phyloP scores from a whole-genome alignment of 2,888 invertebrate genomes.

The Drosophila cognata region DNA sequence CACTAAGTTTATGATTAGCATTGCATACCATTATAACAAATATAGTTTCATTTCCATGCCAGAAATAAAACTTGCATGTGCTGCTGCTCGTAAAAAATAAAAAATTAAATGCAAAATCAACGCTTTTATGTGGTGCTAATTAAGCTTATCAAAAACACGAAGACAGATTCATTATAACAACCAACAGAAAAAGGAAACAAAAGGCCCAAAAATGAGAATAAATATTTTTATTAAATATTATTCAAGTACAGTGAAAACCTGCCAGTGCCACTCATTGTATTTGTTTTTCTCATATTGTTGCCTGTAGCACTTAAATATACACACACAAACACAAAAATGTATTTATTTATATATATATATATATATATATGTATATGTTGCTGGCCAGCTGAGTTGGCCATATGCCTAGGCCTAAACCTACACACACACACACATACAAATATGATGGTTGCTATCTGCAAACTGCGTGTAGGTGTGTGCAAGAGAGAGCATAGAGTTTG shows the following conservation, averaged over 20 bases:
- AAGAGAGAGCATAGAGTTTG: slow-evolving; percentile 36
- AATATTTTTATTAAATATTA: slow-evolving; percentile 53
- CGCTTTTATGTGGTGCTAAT: slow-evolving; percentile 66
- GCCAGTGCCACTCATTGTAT: slow-evolving; percentile 67
- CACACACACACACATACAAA: slow-evolving; percentile 23
- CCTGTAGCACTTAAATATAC: slow-evolving; percentile 29
- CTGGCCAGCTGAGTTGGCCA: slow-evolving; percentile 38
- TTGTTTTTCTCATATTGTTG: slow-evolving; percentile 44
- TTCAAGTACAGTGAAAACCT: slow-evolving; percentile 61
- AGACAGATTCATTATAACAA: slow-evolving; percentile 37
- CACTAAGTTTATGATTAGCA: slow-evolving; percentile 13
- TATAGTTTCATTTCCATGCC: slow-evolving; percentile 6
- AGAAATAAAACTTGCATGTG: not conserved
- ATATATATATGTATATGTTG: slow-evolving; percentile 4
- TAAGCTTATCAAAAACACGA: slow-evolving; percentile 62
- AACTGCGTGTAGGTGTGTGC: slow-evolving; percentile 20
- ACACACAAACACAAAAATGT: not conserved
- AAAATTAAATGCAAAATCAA: slow-evolving; percentile 19
- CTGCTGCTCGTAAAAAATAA: not conserved
- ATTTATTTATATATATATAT: not conserved
- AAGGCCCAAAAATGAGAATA: slow-evolving; percentile 16
- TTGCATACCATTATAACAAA: slow-evolving; percentile 9
- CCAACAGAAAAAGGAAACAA: slow-evolving; percentile 17
- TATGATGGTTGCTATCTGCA: slow-evolving; percentile 39
- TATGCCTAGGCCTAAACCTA: slow-evolving; percentile 51